phyloP scores from a whole-genome alignment of 2,113 vertebrate species.

The Brachyhypopomus occidentalis region DNA sequence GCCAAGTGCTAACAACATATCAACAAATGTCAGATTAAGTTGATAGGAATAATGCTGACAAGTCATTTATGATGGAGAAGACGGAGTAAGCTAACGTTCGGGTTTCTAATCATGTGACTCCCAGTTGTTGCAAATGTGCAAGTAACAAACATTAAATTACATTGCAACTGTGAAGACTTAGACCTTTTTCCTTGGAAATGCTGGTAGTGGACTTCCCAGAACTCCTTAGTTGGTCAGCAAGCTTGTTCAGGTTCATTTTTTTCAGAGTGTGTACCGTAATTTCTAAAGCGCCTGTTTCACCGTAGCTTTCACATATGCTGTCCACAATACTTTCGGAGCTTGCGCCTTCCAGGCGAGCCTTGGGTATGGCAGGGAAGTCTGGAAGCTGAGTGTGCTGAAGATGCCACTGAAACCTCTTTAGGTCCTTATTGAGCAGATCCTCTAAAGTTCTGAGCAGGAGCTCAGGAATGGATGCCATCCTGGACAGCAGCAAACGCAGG shows the following conservation, averaged over 20 bases:
- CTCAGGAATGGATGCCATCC: not conserved
- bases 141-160: not conserved
- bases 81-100: too few relatives aligned
- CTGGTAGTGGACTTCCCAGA: not conserved
- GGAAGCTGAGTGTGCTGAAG: not conserved
- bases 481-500: not conserved
- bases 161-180: not conserved
- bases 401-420: not conserved
- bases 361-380: not conserved
- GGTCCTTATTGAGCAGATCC: not conserved
- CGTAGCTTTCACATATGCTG: not conserved
- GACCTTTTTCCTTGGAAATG: not conserved
- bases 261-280: not conserved
- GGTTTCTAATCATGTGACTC: too few relatives aligned
- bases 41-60: too few relatives aligned
- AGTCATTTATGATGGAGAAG: too few relatives aligned
- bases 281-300: not conserved
- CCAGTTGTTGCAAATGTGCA: too few relatives aligned
- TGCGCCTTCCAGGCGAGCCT: not conserved
- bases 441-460: not conserved
- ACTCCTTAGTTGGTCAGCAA: not conserved
- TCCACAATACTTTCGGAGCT: not conserved
- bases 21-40: too few relatives aligned
- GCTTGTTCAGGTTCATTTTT: not conserved
- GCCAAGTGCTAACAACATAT: too few relatives aligned